Base-by-base conservation (phyloP, 2,113 vertebrate species). In the Sitta europaea region DNA sequence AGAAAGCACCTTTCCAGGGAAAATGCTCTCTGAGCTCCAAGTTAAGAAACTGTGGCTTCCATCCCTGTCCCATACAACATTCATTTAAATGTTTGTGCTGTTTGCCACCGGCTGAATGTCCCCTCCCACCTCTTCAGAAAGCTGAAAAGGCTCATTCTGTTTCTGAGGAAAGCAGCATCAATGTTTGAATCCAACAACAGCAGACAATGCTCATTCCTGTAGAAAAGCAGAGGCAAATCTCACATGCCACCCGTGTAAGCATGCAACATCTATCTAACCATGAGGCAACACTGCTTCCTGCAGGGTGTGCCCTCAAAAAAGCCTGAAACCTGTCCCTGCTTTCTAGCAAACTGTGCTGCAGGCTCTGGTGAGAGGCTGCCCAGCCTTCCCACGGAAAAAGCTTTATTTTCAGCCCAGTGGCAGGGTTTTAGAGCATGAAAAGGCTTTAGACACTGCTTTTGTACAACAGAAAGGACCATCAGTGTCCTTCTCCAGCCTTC, bases 91-190 rank as follows among this genome's bases (percentile, higher is more conserved):
- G 2, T n/a, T 57, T 42, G 21, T n/a, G 40, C 6, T 1, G 29
- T 35, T 58, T 10, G 4, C 77, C 58, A n/a, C 59, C 0, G 0
- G 22, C n/a, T 53, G 45, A 89, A 61, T 40, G 55, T 25, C n/a
- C 47, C 36, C 36, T 84, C 38, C 48, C 61, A 31, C n/a, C 67
- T n/a, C 50, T 43, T 74, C 66, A 67, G 78, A 82, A 79, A 55
- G 75, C 40, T 72, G 31, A 5, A 43, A 57, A 86, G 13, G 9
- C 55, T 87, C 61, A 20, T 11, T 73, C 22, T 36, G 9, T n/a
- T 89, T 80, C 76, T 1, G 2, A 31, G 42, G 48, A 76, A 88
- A 45, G 24, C 33, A 58, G n/a, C 16, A 54, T 43, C 33, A 31
- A 4, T 31, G 40, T 47, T 79, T 50, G 11, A 54, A 42, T 42